These are phyloP conservation scores for Cossypha heuglini DNA, from an alignment of 2,797 vertebrate species.

Conservation along the genomic window DNA sequence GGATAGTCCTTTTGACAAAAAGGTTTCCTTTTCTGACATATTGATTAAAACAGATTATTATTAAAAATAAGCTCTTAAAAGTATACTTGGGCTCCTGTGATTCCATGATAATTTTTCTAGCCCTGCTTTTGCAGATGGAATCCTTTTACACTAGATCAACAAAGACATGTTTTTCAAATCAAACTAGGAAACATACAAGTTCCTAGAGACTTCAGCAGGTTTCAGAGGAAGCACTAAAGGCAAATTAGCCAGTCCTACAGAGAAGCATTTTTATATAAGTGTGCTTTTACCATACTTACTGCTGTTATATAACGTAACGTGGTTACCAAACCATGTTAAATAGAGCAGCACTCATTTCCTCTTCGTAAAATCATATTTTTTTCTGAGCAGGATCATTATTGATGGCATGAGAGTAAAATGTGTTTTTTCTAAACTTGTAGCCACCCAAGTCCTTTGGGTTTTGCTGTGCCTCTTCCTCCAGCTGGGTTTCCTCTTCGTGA, in stretches of 20 bases:
- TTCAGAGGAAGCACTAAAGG: conserved; percentile 2
- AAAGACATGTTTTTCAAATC: not conserved
- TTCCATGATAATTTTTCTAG: not conserved
- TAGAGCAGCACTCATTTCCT: not conserved
- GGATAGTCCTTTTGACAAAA: not conserved
- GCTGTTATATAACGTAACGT: conserved; percentile 57
- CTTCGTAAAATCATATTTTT: not conserved
- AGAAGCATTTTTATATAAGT: conserved; percentile 42
- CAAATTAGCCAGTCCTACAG: not conserved
- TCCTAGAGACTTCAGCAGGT: not conserved
- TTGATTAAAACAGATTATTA: not conserved
- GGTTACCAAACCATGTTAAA: conserved; percentile 33
- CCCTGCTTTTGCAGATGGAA: not conserved
- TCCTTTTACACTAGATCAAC: not conserved
- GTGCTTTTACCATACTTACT: conserved; percentile 30
- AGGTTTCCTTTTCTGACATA: not conserved
- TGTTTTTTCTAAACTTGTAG: not conserved
- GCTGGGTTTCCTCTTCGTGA: not conserved
- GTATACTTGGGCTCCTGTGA: not conserved
- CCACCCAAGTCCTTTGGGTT: not conserved
- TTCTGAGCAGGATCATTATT: not conserved
- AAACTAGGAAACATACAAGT: not conserved
- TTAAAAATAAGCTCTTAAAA: not conserved
- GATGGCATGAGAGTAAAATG: not conserved
- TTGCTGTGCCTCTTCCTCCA: not conserved